Evolutionary conservation across 2,797 vertebrate species (phyloP), one percentile per base, ranked within the genome.

Genomic region (Rhadinocentrus ornatus): DNA sequence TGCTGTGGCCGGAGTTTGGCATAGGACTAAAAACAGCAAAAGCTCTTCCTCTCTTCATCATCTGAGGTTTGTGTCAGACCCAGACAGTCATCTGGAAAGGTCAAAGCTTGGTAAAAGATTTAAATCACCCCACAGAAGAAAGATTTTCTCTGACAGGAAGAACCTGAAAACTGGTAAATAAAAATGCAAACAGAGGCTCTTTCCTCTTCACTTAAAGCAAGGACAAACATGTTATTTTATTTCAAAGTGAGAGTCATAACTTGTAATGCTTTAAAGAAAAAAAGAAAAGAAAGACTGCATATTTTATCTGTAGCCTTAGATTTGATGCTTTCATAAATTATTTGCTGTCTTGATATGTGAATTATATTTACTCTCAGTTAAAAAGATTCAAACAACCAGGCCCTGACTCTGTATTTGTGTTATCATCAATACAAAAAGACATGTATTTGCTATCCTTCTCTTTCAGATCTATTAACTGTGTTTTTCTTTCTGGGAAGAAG

Each of bases 91-190:
- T 86, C 87, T 83, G 86, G 82, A 94, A 94, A 95, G 94, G 94
- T 94, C 93, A 93, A 61, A 86, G 83, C 91, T 88, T 72, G 54
- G 88, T 90, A 90, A 93, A 93, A 93, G 88, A 93, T 93, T 91
- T 89, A 92, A 92, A 93, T 92, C 91, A 89, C 29, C 77, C 41
- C 70, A 72, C 74, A 75, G 80, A 87, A 89, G 86, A 92, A 86
- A 90, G 83, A 93, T 93, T 86, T 87, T 91, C 90, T 84, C 90
- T 93, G 94, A 94, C 93, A 93, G 91, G 87, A 71, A 68, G 75
- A 89, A 89, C 89, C 87, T 81, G 78, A 78, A 87, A 91, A 86
- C 86, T 84, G 82, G 88, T 91, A 90, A 86, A 91, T 90, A 90
- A 88, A 75, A 91, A 88, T 78, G 86, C 86, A 90, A 88, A 87